Percentiles rank a stretch among this genome's conserved stretches.
Evolutionary conservation across 2,888 invertebrate genomes (phyloP).

Genomic region (Coleophora deauratella): DNA sequence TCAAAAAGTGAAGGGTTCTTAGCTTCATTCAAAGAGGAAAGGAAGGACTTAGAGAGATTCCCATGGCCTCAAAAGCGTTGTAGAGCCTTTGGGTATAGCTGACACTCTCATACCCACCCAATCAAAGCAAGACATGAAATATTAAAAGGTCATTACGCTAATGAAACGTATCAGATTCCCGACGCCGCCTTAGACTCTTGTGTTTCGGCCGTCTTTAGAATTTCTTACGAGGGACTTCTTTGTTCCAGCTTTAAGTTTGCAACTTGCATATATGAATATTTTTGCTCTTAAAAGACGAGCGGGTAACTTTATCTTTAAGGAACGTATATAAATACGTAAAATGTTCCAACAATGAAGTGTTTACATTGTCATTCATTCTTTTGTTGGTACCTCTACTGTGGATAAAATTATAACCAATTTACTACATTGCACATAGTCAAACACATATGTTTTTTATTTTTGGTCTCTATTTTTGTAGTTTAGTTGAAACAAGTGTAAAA

Average conservation of each 20-base stretch:
- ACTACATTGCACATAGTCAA: no score
- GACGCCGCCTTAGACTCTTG: conserved; percentile 39
- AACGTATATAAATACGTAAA: no score
- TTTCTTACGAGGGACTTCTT: conserved; percentile 41
- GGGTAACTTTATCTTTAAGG: no score
- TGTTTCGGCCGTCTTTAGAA: conserved; percentile 51
- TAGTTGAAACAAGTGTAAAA: no score
- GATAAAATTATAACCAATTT: no score
- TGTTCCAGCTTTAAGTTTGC: conserved; percentile 38
- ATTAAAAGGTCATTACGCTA: conserved; percentile 72
- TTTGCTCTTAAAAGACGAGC: conserved; percentile 2
- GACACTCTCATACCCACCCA: conserved; percentile 58
- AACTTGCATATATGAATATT: conserved; percentile 27
- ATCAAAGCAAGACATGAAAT: conserved; percentile 65
- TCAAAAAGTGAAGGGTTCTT: conserved; percentile 25
- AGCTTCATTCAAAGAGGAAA: conserved; percentile 28
- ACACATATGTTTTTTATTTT: no score
- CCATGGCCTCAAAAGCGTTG: conserved; percentile 32
- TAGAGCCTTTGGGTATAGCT: conserved; percentile 37
- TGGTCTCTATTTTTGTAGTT: no score
- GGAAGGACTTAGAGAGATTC: conserved; percentile 26
- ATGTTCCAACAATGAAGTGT: no score
- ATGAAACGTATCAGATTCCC: conserved; percentile 73
- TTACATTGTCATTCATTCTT: no score
- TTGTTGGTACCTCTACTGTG: no score